Conservation (phyloP, 1,140 invertebrate genomes). For the Sycophaga agraensis region DNA sequence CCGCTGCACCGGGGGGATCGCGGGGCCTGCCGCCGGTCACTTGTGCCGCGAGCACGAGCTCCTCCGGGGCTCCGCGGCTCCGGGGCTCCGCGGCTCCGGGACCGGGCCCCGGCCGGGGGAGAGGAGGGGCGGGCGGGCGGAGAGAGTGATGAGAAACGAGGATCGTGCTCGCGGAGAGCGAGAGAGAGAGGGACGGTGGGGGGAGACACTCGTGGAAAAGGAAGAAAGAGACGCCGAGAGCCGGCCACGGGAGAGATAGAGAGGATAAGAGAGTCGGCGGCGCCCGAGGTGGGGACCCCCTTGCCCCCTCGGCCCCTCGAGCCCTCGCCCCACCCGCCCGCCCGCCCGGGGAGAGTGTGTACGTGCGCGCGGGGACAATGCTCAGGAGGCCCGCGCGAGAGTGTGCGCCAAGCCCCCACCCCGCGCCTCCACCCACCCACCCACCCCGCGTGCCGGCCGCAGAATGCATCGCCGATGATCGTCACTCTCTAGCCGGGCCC, state of each 20-base stretch:
- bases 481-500: no score
- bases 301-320: background rate
- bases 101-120: background rate
- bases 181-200: constrained; percentile 31
- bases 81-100: background rate
- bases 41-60: no score
- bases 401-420: no score
- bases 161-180: constrained; percentile 16
- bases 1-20: no score
- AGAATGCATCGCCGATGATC: no score
- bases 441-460: no score
- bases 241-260: constrained; percentile 18
- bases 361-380: no score
- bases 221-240: constrained; percentile 32
- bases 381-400: no score
- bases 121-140: constrained; percentile 12
- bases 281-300: background rate
- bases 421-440: no score
- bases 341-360: no score
- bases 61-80: background rate
- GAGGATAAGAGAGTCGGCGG: constrained; percentile 25
- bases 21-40: no score
- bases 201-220: constrained; percentile 22
- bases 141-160: constrained; percentile 11
- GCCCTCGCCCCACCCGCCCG: no score